Evolutionary conservation across 2,113 vertebrate species (phyloP).

Genomic region (Semicossyphus pulcher): DNA sequence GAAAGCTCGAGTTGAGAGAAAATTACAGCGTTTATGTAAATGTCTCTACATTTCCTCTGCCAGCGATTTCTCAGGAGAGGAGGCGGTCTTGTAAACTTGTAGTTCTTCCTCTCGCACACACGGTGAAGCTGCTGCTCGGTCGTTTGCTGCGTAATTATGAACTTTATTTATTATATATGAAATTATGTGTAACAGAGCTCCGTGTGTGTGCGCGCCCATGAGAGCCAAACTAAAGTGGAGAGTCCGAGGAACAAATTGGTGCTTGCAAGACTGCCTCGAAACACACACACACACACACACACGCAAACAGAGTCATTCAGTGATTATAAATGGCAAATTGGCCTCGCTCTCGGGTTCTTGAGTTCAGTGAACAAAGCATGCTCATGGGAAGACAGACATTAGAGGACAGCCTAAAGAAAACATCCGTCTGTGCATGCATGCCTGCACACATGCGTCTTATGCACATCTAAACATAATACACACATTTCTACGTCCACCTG

Average conservation of each 20-base stretch:
- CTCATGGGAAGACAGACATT: constrained; percentile 23
- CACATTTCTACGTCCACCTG: constrained; percentile 3
- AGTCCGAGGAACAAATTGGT: constrained; percentile 59
- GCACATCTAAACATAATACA: too few species aligned
- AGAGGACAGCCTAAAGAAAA: constrained; percentile 24
- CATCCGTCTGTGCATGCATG: constrained; percentile 5
- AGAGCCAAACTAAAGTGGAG: constrained; percentile 48
- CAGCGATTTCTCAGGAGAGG: constrained; percentile 8
- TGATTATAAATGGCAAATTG: constrained; percentile 64
- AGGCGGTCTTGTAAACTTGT: constrained; percentile 13
- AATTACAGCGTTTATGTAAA: constrained; percentile 56
- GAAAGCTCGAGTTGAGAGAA: constrained; percentile 37
- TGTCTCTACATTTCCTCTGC: constrained; percentile 25
- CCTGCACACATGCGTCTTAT: constrained; percentile 14
- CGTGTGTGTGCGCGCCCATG: background rate
- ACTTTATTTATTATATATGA: constrained; percentile 38
- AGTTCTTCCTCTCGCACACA: constrained; percentile 24
- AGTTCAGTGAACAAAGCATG: constrained; percentile 54
- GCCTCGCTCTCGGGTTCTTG: constrained; percentile 37
- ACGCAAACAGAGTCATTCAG: constrained; percentile 15
- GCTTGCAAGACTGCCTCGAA: constrained; percentile 32
- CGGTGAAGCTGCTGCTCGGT: constrained; percentile 14
- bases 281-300: constrained; percentile 15
- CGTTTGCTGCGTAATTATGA: constrained; percentile 43
- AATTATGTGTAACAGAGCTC: constrained; percentile 27